Conservation (phyloP, 2,113 vertebrate species). For the Caloenas nicobarica region DNA sequence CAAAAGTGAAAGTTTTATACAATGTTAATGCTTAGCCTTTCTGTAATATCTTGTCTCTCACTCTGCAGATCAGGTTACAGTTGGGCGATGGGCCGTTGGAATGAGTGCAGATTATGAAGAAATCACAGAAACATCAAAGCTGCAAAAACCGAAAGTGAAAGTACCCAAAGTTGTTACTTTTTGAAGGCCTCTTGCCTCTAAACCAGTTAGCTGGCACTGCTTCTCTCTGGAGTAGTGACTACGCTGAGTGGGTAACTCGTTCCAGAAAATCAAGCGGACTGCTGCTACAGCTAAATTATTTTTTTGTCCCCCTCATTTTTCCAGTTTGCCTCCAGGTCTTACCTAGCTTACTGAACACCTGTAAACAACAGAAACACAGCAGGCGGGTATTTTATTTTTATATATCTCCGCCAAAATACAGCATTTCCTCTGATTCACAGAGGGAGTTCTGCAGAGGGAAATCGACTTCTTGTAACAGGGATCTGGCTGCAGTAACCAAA, state of each 20-base stretch:
- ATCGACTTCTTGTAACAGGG: no score
- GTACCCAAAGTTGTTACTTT: conserved; percentile 85
- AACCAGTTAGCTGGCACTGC: fast-evolving
- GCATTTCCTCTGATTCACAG: neutral
- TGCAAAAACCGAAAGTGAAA: conserved; percentile 71
- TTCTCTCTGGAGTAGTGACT: neutral
- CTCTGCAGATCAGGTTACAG: conserved; percentile 81
- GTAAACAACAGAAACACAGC: neutral
- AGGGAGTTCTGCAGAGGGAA: neutral
- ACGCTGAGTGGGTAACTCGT: neutral
- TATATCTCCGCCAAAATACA: neutral
- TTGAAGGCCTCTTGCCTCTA: conserved; percentile 52
- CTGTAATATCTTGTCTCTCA: neutral
- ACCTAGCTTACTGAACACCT: neutral
- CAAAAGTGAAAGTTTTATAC: neutral
- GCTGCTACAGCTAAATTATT: neutral
- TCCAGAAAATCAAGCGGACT: neutral
- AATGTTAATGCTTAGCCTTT: neutral
- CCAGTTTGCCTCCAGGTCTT: neutral
- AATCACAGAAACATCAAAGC: conserved; percentile 67
- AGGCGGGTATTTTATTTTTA: neutral
- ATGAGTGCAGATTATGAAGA: conserved; percentile 95
- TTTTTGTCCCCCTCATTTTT: neutral
- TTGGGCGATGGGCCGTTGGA: conserved; percentile 84
- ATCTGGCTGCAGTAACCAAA: neutral